A percentile compares a stretch with the other conserved stretches of the same genome.
phyloP scores from a whole-genome alignment of 2,888 invertebrate species.

The Diarsia mendica region DNA sequence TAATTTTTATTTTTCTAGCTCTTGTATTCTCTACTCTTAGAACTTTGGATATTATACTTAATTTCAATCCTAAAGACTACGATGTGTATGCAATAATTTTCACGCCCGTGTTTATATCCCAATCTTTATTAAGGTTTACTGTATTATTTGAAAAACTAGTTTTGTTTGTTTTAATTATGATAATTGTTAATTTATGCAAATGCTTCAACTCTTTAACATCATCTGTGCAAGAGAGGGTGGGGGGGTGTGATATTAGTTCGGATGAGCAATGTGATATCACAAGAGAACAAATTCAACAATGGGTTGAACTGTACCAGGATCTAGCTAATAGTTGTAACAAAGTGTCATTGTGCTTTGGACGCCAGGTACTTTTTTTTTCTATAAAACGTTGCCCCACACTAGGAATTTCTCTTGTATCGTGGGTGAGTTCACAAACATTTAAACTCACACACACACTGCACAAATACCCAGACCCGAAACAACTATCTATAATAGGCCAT shows the following conservation, averaged over 20 bases:
- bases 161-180: constrained; percentile 1
- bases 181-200: constrained; percentile 16
- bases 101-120: constrained; percentile 4
- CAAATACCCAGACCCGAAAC: no score
- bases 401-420: no score
- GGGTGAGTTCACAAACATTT: no score
- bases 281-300: constrained; percentile 13
- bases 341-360: constrained; percentile 18
- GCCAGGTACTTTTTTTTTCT: constrained; percentile 9
- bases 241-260: background rate
- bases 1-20: background rate
- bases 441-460: no score
- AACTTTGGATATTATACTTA: background rate
- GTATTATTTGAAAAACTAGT: background rate
- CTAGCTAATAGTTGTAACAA: constrained; percentile 18
- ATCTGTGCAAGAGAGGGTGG: background rate
- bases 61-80: background rate
- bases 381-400: no score
- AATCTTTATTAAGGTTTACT: background rate
- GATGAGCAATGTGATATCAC: constrained; percentile 22
- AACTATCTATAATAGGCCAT: no score
- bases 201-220: background rate
- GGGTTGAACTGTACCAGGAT: constrained; percentile 32
- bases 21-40: background rate
- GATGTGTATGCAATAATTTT: background rate